Percentiles rank a stretch among this genome's conserved stretches.
phyloP scores from a whole-genome alignment of 2,888 invertebrate species.

The Drosophila pseudotakahashii region DNA sequence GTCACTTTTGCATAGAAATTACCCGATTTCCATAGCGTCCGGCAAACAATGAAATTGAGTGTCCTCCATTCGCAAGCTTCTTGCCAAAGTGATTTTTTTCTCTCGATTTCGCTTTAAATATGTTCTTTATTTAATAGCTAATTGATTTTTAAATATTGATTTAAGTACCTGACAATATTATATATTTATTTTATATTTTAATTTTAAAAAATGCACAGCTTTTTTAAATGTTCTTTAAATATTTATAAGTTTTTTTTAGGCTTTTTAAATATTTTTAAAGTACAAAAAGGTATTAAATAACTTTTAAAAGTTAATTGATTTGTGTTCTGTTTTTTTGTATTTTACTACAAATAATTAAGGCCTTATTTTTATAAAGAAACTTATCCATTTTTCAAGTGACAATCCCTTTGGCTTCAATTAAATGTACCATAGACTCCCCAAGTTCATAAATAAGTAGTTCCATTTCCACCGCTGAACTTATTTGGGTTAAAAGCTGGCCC shows the following conservation, averaged over 20 bases:
- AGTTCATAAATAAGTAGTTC: conserved; percentile 3
- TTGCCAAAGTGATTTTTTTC: conserved; percentile 10
- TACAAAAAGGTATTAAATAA: no score
- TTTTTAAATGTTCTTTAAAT: no score
- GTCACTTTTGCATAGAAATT: conserved; percentile 42
- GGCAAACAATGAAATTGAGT: conserved; percentile 3
- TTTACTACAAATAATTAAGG: no score
- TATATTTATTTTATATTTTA: not conserved
- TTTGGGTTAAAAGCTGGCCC: conserved; percentile 2
- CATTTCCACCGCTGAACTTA: conserved; percentile 8
- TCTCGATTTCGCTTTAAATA: not conserved
- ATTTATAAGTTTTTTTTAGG: no score
- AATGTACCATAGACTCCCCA: conserved; percentile 12
- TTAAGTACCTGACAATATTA: not conserved
- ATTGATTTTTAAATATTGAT: not conserved
- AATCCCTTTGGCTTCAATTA: not conserved
- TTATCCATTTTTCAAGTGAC: no score
- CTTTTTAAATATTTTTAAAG: no score
- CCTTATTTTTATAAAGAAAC: no score
- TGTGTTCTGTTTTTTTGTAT: no score
- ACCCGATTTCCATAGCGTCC: conserved; percentile 23
- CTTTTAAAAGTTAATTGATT: no score
- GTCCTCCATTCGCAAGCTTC: not conserved
- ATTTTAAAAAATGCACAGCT: no score
- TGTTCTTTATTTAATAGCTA: not conserved